Base-by-base conservation (phyloP, 2,113 vertebrate species). In the Vimba vimba region DNA sequence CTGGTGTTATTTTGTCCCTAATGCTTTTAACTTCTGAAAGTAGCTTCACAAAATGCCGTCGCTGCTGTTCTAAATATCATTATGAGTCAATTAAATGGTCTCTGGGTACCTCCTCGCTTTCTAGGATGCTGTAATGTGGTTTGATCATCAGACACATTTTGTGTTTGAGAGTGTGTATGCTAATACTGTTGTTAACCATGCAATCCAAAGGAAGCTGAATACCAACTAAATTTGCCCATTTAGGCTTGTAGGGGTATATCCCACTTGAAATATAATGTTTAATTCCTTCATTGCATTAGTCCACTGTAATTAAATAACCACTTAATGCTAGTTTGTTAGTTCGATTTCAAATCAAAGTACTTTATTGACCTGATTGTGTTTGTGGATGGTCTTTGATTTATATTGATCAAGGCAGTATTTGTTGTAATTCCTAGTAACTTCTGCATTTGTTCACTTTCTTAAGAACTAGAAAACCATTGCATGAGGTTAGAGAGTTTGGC, bases 1-100 rank as follows among this genome's bases (percentile, higher is more conserved):
- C 52, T 86, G 66, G 52, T 68, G 78, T 85, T 85, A 82, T 82
- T 77, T 83, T 66, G 82, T 86, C 86, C 84, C 83, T 78, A 60
- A 85, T 87, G 84, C 81, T 84, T 87, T 89, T 80, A 83, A 89
- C 80, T 84, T 82, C 71, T 75, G 84, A 62, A 86, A 84, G 57
- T 64, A 84, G 69, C 85, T 25, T 45, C 43, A n/a, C 52, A 86
- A 84, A 88, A 88, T 84, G 75, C n/a, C 39, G 76, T 86, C 75
- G 33, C 33, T 50, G 76, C 71, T 15, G 36, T 79, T 80, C 47
- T 78, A 64, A 84, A 71, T 57, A 64, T 83, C 75, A 83, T 83
- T 79, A 75, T 62, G 52, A 88, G 85, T 81, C 85, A 86, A 39
- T 86, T 62, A 73, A 84, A 82, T 82, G 47, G 43, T 47, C 81